These are phyloP conservation scores for Monochamus saltuarius DNA, from an alignment of 1,140 invertebrate genomes.

Conservation along the genomic window DNA sequence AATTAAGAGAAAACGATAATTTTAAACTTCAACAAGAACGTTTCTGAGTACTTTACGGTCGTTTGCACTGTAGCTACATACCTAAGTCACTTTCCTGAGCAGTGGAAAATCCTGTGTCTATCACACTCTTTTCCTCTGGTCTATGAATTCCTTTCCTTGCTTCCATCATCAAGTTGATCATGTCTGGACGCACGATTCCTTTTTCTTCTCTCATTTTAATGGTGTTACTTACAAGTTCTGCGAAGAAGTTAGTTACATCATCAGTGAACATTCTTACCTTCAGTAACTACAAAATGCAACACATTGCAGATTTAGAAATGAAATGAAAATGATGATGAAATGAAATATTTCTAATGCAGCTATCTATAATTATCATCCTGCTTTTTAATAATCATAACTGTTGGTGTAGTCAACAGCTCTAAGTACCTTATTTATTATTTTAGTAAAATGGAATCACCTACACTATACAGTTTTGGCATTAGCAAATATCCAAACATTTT, in stretches of 20 bases:
- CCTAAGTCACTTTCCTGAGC: constrained; percentile 36
- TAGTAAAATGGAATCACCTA: background rate
- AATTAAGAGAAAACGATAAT: no score
- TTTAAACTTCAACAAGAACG: no score
- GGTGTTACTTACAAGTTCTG: constrained; percentile 29
- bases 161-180: constrained; percentile 53
- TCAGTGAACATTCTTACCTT: constrained; percentile 23
- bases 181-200: constrained; percentile 50
- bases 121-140: constrained; percentile 14
- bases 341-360: no score
- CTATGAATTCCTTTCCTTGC: constrained; percentile 34
- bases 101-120: constrained; percentile 29
- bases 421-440: background rate
- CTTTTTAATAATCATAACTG: no score
- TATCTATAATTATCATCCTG: no score
- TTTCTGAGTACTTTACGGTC: no score
- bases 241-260: constrained; percentile 32
- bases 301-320: no score
- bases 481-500: constrained; percentile 5
- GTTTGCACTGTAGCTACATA: background rate
- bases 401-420: no score
- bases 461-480: constrained; percentile 6
- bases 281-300: constrained; percentile 25
- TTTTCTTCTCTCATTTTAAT: constrained; percentile 50
- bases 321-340: no score